These are phyloP conservation scores for Porphyrio hochstetteri DNA, from an alignment of 2,113 vertebrate genomes.

Conservation along the genomic window DNA sequence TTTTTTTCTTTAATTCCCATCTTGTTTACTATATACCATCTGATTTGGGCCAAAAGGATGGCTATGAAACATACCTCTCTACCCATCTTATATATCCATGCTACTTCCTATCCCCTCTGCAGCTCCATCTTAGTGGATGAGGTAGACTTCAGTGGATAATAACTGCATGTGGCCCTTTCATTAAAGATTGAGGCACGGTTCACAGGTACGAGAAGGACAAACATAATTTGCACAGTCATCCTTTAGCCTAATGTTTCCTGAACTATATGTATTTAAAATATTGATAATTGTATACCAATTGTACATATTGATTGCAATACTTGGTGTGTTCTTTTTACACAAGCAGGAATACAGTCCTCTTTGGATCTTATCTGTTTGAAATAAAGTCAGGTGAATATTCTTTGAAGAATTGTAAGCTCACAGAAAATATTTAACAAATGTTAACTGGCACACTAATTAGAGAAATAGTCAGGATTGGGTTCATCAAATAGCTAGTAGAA, in stretches of 20 bases:
- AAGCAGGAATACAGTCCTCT: neutral
- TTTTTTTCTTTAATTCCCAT: neutral
- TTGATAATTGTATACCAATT: fast-evolving
- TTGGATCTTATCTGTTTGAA: neutral
- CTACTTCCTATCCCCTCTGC: neutral
- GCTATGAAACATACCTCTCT: neutral
- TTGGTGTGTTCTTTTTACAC: neutral
- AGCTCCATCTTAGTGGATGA: neutral
- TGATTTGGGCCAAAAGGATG: neutral
- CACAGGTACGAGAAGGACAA: neutral
- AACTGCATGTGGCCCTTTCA: neutral
- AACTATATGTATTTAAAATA: neutral
- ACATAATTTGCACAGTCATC: neutral
- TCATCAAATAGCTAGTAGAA: neutral
- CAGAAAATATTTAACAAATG: neutral
- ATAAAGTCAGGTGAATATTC: neutral
- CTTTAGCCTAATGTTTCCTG: neutral
- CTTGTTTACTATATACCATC: neutral
- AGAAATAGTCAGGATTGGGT: neutral
- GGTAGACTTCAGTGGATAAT: neutral
- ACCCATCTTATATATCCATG: neutral
- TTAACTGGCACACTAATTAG: neutral
- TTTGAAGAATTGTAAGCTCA: neutral
- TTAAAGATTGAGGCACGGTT: neutral
- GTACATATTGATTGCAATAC: neutral